Evolutionary conservation across 2,797 vertebrate genomes (phyloP).

Genomic region (Galagoides demidoff): DNA sequence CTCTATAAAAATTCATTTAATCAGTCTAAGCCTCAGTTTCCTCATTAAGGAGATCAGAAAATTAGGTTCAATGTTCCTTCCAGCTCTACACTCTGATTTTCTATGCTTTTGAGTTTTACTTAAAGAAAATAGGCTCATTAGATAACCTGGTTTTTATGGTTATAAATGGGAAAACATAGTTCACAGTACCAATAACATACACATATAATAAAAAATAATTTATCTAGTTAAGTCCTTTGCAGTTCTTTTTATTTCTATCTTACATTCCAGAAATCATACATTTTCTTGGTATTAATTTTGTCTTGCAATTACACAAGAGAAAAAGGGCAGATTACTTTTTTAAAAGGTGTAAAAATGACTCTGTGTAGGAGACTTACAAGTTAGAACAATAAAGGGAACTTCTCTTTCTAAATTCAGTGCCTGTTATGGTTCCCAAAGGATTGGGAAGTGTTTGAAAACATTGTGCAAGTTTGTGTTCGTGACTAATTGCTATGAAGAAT

Average conservation of each 20-base stretch:
- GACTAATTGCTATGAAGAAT: slow-evolving; percentile 47
- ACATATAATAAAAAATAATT: slow-evolving; percentile 47
- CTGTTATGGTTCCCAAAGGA: neutral
- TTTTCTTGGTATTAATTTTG: neutral
- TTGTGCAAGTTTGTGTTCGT: slow-evolving; percentile 1
- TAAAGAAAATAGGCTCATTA: slow-evolving; percentile 9
- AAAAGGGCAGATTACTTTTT: neutral
- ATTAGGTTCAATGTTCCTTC: neutral
- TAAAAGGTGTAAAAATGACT: slow-evolving; percentile 38
- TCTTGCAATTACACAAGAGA: slow-evolving; percentile 40
- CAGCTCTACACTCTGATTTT: slow-evolving; percentile 22
- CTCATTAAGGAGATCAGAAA: slow-evolving; percentile 30
- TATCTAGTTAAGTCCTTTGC: neutral
- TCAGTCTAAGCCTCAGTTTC: neutral
- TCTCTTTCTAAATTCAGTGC: slow-evolving; percentile 41
- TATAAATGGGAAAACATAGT: slow-evolving; percentile 29
- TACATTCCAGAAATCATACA: neutral
- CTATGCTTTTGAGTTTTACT: slow-evolving; percentile 7
- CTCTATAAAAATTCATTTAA: slow-evolving; percentile 7
- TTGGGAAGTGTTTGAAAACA: slow-evolving; percentile 30
- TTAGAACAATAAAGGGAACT: slow-evolving; percentile 27
- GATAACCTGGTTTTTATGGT: neutral
- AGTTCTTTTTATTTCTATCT: neutral
- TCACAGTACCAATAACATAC: neutral
- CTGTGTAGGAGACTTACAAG: neutral